Evolutionary conservation across 2,888 invertebrate species (phyloP).

Genomic region (Drosophila eohydei): DNA sequence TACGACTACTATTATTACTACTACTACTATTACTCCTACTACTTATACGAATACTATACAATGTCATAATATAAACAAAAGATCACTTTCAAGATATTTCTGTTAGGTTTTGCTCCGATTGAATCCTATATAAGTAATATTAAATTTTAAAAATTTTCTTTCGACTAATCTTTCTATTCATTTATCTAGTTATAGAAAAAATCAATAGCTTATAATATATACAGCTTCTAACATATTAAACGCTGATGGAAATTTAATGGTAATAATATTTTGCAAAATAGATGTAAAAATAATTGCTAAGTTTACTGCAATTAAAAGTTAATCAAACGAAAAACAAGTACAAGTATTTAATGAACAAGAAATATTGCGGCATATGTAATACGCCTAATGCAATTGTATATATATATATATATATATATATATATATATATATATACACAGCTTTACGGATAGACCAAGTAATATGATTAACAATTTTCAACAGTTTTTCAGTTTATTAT

Average conservation of each 20-base stretch:
- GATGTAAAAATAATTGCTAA: conserved; percentile 9
- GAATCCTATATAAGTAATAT: not conserved
- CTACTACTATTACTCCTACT: no score
- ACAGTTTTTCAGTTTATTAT: no score
- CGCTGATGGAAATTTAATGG: not conserved
- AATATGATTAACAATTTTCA: not conserved
- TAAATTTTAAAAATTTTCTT: not conserved
- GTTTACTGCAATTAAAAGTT: conserved; percentile 20
- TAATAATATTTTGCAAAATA: conserved; percentile 1
- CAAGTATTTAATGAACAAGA: conserved; percentile 22
- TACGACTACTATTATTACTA: not conserved
- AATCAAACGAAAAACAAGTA: conserved; percentile 20
- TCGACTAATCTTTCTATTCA: not conserved
- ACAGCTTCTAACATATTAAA: not conserved
- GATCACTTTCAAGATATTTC: not conserved
- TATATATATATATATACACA: no score
- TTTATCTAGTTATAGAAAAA: not conserved
- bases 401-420: no score
- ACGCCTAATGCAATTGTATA: not conserved
- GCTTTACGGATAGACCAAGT: not conserved
- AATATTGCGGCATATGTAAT: not conserved
- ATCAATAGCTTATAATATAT: not conserved
- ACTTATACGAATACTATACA: no score
- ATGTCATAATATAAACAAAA: no score
- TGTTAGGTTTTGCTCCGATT: no score